phyloP scores from a whole-genome alignment of 2,113 vertebrate species.

The Neoarius graeffei region DNA sequence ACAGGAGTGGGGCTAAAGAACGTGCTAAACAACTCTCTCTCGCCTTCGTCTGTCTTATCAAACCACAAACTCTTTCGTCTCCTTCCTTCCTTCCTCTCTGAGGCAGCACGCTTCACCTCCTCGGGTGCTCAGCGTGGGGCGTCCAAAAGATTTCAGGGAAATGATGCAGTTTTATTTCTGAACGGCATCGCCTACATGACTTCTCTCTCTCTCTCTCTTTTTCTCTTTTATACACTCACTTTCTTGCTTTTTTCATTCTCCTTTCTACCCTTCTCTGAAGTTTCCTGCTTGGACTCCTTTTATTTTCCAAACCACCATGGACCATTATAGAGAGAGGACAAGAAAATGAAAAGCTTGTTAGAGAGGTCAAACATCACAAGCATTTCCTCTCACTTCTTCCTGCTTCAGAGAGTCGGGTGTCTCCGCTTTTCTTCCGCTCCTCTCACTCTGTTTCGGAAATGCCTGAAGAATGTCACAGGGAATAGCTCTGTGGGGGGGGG shows the following conservation, averaged over 20 bases:
- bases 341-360: conserved; percentile 36
- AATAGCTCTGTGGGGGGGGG: not conserved
- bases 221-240: not conserved
- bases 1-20: not conserved
- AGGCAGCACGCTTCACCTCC: not conserved
- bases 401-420: conserved; percentile 29
- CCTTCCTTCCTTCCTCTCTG: conserved; percentile 14
- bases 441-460: not conserved
- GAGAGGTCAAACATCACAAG: conserved; percentile 31
- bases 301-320: not conserved
- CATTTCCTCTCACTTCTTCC: conserved; percentile 27
- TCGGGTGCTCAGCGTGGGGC: not conserved
- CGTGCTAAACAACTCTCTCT: not conserved
- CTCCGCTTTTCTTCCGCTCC: conserved; percentile 17
- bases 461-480: conserved; percentile 4
- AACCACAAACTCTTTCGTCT: conserved; percentile 24
- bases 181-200: not conserved
- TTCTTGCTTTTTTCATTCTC: not conserved
- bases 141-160: conserved; percentile 19
- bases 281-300: not conserved
- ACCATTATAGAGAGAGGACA: not conserved
- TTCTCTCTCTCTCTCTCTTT: not conserved
- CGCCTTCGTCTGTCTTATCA: conserved; percentile 15
- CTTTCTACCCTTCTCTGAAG: not conserved
- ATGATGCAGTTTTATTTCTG: not conserved